Conservation (phyloP, 2,113 vertebrate genomes). For the Pipra filicauda region DNA sequence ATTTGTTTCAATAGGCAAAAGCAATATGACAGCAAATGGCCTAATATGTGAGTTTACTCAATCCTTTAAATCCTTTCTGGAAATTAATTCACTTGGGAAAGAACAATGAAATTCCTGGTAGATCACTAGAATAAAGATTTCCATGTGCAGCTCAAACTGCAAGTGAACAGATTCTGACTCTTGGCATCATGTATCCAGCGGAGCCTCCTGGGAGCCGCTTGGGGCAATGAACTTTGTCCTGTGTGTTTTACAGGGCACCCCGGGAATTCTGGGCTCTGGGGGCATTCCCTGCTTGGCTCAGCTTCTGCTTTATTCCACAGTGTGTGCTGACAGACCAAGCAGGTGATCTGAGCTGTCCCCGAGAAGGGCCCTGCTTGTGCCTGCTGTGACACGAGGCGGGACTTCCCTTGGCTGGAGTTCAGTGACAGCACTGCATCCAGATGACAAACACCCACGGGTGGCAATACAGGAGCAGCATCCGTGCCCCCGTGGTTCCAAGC, state of each 20-base stretch:
- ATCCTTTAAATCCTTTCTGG: not conserved
- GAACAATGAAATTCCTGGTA: not conserved
- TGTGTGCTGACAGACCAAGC: not conserved
- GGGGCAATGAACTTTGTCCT: accelerated
- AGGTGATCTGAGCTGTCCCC: not conserved
- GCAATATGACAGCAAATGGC: not conserved
- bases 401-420: not conserved
- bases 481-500: accelerated
- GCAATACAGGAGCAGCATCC: not conserved
- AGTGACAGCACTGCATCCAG: not conserved
- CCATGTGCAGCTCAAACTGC: not conserved
- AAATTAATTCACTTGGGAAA: not conserved
- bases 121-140: not conserved
- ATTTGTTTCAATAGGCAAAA: not conserved
- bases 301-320: not conserved
- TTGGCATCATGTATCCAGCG: accelerated
- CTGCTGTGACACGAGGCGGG: not conserved
- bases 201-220: not conserved
- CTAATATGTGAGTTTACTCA: not conserved
- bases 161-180: not conserved
- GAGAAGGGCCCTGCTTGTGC: not conserved
- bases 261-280: not conserved
- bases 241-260: not conserved
- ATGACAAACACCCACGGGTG: not conserved
- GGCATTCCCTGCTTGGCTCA: not conserved